A percentile compares a stretch with the other conserved stretches of the same genome.
phyloP scores from a whole-genome alignment of 2,888 invertebrate genomes.

The Eumacrocentrus americanus region DNA sequence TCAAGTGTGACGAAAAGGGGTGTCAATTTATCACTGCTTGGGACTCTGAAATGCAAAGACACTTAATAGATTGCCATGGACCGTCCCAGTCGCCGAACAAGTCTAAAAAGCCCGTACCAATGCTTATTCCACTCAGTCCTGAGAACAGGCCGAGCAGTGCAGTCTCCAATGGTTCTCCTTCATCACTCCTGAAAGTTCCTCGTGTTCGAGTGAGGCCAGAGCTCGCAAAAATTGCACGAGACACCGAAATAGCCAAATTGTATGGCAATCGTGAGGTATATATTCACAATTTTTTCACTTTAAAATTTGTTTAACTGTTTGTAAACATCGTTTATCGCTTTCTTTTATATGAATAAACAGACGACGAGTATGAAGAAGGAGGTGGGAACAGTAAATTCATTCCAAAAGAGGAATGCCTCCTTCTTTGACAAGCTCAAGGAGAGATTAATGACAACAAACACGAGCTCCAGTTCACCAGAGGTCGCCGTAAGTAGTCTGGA shows the following conservation, averaged over 20 bases:
- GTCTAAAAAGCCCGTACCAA: slow-evolving; percentile 53
- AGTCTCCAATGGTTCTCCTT: slow-evolving; percentile 36
- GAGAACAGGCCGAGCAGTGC: slow-evolving; percentile 35
- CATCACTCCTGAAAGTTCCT: slow-evolving; percentile 52
- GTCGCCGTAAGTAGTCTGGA: slow-evolving; percentile 76
- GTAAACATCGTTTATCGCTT: no score
- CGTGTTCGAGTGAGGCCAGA: slow-evolving; percentile 56
- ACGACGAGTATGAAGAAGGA: slow-evolving; percentile 41
- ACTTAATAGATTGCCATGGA: slow-evolving; percentile 52
- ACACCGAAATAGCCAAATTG: slow-evolving; percentile 53
- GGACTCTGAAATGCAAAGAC: slow-evolving; percentile 65
- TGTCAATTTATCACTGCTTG: slow-evolving; percentile 67
- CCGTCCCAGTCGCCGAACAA: slow-evolving; percentile 41
- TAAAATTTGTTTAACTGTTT: neutral
- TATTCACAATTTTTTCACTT: slow-evolving; percentile 6
- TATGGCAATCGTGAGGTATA: slow-evolving; percentile 52
- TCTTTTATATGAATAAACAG: slow-evolving; percentile 13
- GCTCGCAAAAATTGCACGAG: slow-evolving; percentile 55
- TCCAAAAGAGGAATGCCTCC: slow-evolving; percentile 74
- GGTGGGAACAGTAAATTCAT: slow-evolving; percentile 49
- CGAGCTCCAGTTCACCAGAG: slow-evolving; percentile 70
- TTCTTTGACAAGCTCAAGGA: slow-evolving; percentile 85
- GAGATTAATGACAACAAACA: slow-evolving; percentile 71
- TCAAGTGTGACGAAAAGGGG: slow-evolving; percentile 62
- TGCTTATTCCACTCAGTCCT: slow-evolving; percentile 54